These are phyloP conservation scores for Gryllus bimaculatus DNA, from an alignment of 1,140 invertebrate species.

Conservation along the genomic window DNA sequence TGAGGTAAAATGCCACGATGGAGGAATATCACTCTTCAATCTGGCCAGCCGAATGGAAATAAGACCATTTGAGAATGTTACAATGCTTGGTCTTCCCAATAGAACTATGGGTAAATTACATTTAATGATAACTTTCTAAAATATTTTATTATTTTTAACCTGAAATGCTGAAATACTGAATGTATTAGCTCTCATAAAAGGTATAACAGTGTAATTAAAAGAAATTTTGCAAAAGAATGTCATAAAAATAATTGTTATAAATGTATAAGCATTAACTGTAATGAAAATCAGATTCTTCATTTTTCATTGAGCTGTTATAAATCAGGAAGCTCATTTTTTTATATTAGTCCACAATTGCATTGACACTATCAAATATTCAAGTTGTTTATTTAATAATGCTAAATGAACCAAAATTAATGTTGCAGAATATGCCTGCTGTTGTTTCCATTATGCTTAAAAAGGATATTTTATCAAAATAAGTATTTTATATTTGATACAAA, in stretches of 20 bases:
- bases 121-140: background rate
- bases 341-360: no score
- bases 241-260: background rate
- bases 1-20: conserved; percentile 46
- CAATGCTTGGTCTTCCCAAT: conserved; percentile 45
- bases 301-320: background rate
- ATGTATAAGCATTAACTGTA: background rate
- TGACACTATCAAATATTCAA: no score
- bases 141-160: background rate
- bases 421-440: no score
- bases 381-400: no score
- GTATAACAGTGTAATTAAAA: background rate
- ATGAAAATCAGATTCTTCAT: background rate
- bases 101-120: conserved; percentile 42
- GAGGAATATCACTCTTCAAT: conserved; percentile 43
- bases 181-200: no score
- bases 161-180: background rate
- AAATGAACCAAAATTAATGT: no score
- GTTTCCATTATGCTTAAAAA: no score
- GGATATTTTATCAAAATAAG: no score
- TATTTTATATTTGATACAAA: no score
- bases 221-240: background rate
- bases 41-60: conserved; percentile 46
- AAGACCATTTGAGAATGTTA: conserved; percentile 43
- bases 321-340: no score